Conservation (phyloP, 2,113 vertebrate genomes). For the Machaerirhynchus nigripectus region DNA sequence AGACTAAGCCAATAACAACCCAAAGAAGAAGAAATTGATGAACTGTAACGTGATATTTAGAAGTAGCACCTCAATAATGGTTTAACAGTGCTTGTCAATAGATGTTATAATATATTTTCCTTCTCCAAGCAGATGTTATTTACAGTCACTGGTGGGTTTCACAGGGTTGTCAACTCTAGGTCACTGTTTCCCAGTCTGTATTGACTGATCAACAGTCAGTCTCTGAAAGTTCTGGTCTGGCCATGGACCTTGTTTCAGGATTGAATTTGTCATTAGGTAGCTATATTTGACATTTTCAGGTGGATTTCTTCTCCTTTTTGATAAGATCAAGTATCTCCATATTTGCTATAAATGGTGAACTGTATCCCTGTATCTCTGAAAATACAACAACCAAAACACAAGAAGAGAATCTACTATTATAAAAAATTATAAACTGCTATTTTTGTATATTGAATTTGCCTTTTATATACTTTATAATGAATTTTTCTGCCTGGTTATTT, state of each 20-base stretch:
- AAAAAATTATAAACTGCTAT: background rate
- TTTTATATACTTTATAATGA: background rate
- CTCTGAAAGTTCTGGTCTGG: background rate
- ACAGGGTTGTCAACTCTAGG: background rate
- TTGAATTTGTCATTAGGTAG: background rate
- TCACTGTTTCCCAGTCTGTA: background rate
- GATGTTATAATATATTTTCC: background rate
- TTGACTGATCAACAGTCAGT: background rate
- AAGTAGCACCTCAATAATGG: background rate
- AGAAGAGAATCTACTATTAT: background rate
- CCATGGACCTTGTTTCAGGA: background rate
- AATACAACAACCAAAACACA: background rate
- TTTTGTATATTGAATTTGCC: background rate
- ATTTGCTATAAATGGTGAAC: background rate
- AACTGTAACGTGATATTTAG: background rate
- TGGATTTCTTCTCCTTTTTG: background rate
- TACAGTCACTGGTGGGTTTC: background rate
- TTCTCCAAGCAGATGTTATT: background rate
- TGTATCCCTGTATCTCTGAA: background rate
- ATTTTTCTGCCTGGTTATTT: background rate
- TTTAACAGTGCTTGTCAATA: background rate
- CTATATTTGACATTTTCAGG: background rate
- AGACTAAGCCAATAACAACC: background rate
- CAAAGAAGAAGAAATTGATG: background rate
- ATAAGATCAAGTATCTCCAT: background rate